Base-by-base conservation (phyloP, 2,797 vertebrate species). In the Onychomys leucogaster region DNA sequence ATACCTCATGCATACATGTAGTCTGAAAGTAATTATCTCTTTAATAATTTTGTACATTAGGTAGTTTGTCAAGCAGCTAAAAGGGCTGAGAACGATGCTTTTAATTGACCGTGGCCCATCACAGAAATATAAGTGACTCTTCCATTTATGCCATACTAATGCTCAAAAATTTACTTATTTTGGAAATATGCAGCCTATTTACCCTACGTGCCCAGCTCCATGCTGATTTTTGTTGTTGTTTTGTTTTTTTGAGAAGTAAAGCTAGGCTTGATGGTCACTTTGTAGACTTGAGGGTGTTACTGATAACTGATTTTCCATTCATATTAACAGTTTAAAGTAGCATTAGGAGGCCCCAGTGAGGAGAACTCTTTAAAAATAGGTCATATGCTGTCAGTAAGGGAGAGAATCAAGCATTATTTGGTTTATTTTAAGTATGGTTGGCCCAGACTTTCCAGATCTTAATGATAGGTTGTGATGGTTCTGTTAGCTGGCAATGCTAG, bases 401-500 rank as follows among this genome's bases (percentile, higher is more conserved):
- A 41, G 13, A 92, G 65, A 94, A 41, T 9, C 34, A 14, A 73
- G 43, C 34, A 3, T 12, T 84, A 23, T 77, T 96, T 86, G 69
- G 61, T 71, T 84, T 90, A 27, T 84, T 41, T 82, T 83, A 71
- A 78, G 5, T 87, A 75, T 83, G 88, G 65, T 90, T 2, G 2
- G 46, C 7, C 92, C 16, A 69, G 52, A 91, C 19, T 76, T 96
- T 96, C 89, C 84, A 95, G 95, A 92, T 94, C 19, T 89, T 17
- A 49, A 34, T 6, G 32, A 27, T 93, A 6, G 14, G 6, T 87
- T 92, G 3, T 93, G 17, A 43, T 86, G 55, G 2, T 27, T 63
- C 2, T 90, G 14, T 67, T 61, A 67, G n/a, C 9, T 55, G 5
- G 12, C 37, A 34, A 29, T 85, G 3, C 43, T 1, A 12, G 63